A percentile compares a stretch with the other conserved stretches of the same genome.
These are phyloP conservation scores for Agelas oroides DNA, from an alignment of 37 sponge, comb jelly and placozoan species.

Conservation along the genomic window DNA sequence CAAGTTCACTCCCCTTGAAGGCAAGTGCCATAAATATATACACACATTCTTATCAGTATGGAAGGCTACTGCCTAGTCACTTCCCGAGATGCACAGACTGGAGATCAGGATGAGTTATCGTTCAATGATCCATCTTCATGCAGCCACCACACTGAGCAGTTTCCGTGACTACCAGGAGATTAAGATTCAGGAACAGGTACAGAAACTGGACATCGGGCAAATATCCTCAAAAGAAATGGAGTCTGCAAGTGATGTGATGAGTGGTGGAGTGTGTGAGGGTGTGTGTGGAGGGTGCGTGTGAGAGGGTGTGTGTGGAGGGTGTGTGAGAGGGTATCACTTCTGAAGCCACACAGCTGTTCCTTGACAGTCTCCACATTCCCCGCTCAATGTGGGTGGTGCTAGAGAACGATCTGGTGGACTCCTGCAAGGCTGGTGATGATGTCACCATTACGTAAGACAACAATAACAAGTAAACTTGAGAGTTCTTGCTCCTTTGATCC, in stretches of 20 bases:
- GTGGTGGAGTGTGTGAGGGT: background rate
- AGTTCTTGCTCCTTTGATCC: no score
- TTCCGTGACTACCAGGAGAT: conserved; percentile 91
- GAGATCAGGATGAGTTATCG: no score
- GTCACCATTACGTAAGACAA: conserved; percentile 68
- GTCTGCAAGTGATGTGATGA: no score
- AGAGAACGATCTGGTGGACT: conserved; percentile 93
- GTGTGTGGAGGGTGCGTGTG: background rate
- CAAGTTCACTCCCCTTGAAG: conserved; percentile 43
- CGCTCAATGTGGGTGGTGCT: conserved; percentile 96
- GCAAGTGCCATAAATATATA: background rate
- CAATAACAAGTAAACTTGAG: background rate
- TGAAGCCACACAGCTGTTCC: no score
- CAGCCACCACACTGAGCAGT: background rate
- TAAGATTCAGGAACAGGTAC: conserved; percentile 92
- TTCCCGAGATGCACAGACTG: no score
- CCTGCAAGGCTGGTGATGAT: conserved; percentile 98
- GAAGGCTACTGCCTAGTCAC: no score
- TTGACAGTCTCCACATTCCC: conserved; percentile 19
- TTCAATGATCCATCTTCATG: no score
- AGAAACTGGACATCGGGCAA: conserved; percentile 82
- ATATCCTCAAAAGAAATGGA: conserved; percentile 6
- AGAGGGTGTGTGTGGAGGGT: conserved; percentile 65
- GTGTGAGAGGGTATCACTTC: no score
- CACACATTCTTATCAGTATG: no score